A percentile compares a stretch with the other conserved stretches of the same genome.
Conservation (phyloP, 2,113 vertebrate species). For the Chaetodon trifascialis region DNA sequence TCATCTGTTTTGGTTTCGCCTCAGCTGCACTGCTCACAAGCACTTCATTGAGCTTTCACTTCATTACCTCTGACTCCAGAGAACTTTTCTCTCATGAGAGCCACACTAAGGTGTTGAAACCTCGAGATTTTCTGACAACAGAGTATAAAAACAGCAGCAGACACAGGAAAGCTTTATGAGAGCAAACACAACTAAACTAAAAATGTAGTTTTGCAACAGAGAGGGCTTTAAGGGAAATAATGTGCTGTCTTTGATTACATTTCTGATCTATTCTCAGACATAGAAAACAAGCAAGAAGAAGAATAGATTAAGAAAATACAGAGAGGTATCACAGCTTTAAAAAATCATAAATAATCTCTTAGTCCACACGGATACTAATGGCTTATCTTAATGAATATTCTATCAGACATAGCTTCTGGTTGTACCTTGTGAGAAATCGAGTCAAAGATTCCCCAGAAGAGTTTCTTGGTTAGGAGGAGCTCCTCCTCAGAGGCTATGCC, state of each 20-base stretch:
- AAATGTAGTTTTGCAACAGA: slow-evolving; percentile 9
- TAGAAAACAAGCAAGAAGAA: not conserved
- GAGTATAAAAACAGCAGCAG: slow-evolving; percentile 2
- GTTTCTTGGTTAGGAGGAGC: slow-evolving; percentile 95
- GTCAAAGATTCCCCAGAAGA: slow-evolving; percentile 98
- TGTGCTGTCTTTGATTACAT: not conserved
- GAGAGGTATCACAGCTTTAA: not conserved
- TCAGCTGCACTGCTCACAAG: slow-evolving; percentile 51
- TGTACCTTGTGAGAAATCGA: slow-evolving; percentile 95
- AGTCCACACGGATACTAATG: not conserved
- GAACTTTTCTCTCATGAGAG: slow-evolving; percentile 36
- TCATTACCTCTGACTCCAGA: slow-evolving; percentile 46
- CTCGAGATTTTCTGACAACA: not conserved
- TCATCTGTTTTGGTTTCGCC: slow-evolving; percentile 58
- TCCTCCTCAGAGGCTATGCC: slow-evolving; percentile 95
- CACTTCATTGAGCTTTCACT: slow-evolving; percentile 40
- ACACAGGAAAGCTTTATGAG: not conserved
- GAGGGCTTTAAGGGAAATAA: not conserved
- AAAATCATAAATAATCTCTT: slow-evolving; percentile 1
- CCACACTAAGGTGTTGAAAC: slow-evolving; percentile 11
- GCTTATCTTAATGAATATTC: not conserved
- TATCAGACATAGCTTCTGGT: not conserved
- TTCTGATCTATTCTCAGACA: not conserved
- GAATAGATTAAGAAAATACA: not conserved
- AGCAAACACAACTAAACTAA: not conserved